These are phyloP conservation scores for Lycia hirtaria DNA, from an alignment of 2,888 invertebrate genomes.

Conservation along the genomic window DNA sequence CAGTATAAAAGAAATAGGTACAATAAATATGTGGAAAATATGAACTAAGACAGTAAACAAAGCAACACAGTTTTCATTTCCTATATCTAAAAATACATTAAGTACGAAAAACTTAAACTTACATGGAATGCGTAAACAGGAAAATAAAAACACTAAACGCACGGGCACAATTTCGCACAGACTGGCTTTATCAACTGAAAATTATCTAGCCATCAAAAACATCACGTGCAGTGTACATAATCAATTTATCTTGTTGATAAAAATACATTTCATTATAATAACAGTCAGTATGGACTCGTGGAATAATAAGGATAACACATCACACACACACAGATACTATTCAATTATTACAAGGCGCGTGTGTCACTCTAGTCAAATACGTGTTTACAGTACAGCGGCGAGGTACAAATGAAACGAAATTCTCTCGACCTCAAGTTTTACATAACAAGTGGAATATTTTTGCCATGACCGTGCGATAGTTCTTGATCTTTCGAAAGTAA, in stretches of 20 bases:
- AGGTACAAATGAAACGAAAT: constrained; percentile 5
- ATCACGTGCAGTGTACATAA: constrained; percentile 40
- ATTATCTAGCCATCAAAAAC: constrained; percentile 6
- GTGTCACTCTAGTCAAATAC: not conserved
- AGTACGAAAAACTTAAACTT: constrained; percentile 43
- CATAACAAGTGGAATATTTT: constrained; percentile 1
- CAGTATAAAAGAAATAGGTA: too few relatives aligned
- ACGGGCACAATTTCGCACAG: constrained; percentile 7
- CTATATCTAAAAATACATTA: constrained; percentile 8
- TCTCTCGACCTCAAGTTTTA: constrained; percentile 1
- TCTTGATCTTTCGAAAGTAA: not conserved
- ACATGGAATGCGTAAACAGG: constrained; percentile 48
- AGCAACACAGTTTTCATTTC: not conserved
- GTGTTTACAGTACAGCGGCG: not conserved
- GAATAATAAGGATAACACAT: not conserved
- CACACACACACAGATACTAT: not conserved
- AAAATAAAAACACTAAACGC: constrained; percentile 10
- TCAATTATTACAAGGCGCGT: not conserved
- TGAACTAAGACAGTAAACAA: not conserved
- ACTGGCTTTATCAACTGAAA: constrained; percentile 41
- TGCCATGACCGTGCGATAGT: not conserved
- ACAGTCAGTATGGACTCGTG: constrained; percentile 17
- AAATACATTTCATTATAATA: constrained; percentile 34
- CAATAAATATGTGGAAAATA: constrained; percentile 24
- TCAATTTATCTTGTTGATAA: constrained; percentile 45